These are phyloP conservation scores for Ornithoptera priamus DNA, from an alignment of 2,888 invertebrate genomes.

Conservation along the genomic window DNA sequence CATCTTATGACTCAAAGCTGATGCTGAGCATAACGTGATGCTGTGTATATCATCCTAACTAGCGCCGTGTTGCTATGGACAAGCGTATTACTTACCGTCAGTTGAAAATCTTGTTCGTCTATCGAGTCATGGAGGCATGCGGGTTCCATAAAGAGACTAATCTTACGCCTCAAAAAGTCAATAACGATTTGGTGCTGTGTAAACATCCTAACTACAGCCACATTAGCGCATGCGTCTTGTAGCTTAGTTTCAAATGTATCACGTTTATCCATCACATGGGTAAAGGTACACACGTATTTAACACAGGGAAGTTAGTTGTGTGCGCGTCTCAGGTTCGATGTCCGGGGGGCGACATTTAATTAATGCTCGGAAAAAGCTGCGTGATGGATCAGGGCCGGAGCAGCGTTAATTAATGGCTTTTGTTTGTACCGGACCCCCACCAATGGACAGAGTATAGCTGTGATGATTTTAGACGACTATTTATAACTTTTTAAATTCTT, in stretches of 20 bases:
- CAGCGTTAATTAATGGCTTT: constrained; percentile 41
- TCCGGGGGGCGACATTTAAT: constrained; percentile 29
- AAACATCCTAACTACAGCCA: too few relatives aligned
- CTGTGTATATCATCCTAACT: too few relatives aligned
- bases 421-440: constrained; percentile 33
- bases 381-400: constrained; percentile 39
- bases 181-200: too few relatives aligned
- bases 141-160: too few relatives aligned
- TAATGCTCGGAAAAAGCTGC: constrained; percentile 37
- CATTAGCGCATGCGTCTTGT: background rate
- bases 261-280: background rate
- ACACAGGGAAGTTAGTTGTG: background rate
- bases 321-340: background rate
- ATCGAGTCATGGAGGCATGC: too few relatives aligned
- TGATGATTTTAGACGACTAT: background rate
- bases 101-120: too few relatives aligned
- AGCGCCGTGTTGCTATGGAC: too few relatives aligned
- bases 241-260: background rate
- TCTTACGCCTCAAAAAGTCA: too few relatives aligned
- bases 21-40: too few relatives aligned
- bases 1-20: too few relatives aligned
- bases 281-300: background rate
- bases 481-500: too few relatives aligned
- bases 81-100: too few relatives aligned
- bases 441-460: background rate